Conservation (phyloP, 2,888 invertebrate species). For the Thymelicus acteon region DNA sequence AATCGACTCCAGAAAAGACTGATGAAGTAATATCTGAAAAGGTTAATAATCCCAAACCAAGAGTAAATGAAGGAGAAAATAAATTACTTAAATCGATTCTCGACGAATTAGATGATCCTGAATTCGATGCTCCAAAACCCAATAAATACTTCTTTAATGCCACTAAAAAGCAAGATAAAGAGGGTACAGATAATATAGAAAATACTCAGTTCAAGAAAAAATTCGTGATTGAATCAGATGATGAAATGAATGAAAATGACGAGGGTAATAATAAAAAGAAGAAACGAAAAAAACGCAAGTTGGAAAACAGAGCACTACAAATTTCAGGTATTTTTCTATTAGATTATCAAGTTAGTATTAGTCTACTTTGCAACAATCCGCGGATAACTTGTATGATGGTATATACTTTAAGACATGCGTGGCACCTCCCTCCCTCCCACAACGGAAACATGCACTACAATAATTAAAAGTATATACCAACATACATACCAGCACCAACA, state of each 20-base stretch:
- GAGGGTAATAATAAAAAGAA: constrained; percentile 59
- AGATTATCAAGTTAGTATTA: no score
- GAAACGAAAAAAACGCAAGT: constrained; percentile 66
- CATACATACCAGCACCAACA: no score
- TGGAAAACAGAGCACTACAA: constrained; percentile 66
- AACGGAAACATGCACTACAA: no score
- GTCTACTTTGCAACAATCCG: no score
- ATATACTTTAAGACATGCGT: no score
- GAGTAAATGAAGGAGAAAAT: constrained; percentile 40
- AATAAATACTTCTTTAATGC: constrained; percentile 63
- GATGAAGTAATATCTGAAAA: constrained; percentile 27
- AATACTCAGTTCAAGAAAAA: constrained; percentile 61
- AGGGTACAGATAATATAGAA: constrained; percentile 6
- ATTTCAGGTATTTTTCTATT: constrained; percentile 66
- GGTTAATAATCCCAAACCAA: constrained; percentile 23
- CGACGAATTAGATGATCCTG: constrained; percentile 69
- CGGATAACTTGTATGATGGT: no score
- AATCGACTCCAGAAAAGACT: constrained; percentile 24
- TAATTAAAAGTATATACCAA: no score
- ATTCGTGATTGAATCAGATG: constrained; percentile 75
- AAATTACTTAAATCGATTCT: constrained; percentile 64
- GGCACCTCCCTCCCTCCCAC: no score
- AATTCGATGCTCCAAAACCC: constrained; percentile 58
- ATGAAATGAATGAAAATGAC: constrained; percentile 55
- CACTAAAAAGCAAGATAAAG: constrained; percentile 43